Conservation (phyloP, 2,113 vertebrate genomes). For the Xerus inauris region DNA sequence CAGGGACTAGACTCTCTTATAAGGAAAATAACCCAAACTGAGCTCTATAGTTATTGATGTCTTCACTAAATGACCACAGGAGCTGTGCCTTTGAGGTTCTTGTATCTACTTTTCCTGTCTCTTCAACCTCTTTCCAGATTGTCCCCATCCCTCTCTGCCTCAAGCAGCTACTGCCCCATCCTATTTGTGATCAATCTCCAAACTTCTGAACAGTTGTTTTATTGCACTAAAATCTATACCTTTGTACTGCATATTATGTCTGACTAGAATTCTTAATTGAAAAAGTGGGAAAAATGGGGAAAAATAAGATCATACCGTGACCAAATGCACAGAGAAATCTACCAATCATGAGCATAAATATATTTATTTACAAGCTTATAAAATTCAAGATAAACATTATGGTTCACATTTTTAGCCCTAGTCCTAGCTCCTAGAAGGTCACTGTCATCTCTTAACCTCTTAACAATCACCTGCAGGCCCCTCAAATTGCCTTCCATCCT, state of each 20-base stretch:
- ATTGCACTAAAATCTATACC: too few species aligned
- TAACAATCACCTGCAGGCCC: too few species aligned
- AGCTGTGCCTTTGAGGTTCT: neutral
- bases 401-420: neutral
- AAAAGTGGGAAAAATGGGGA: neutral
- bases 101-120: too few species aligned
- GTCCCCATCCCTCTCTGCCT: neutral
- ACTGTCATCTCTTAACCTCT: neutral
- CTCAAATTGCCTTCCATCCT: too few species aligned
- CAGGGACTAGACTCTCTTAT: neutral
- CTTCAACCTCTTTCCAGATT: neutral
- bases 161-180: neutral
- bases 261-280: neutral
- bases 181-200: neutral
- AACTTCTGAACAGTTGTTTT: neutral
- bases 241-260: neutral
- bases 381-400: neutral
- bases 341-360: neutral
- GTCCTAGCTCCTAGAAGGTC: neutral
- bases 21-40: neutral
- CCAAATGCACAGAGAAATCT: neutral
- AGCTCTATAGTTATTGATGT: neutral
- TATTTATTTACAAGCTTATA: neutral
- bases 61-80: neutral
- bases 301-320: neutral